phyloP scores from a whole-genome alignment of 2,888 invertebrate species.

The Steinernema scapterisci region DNA sequence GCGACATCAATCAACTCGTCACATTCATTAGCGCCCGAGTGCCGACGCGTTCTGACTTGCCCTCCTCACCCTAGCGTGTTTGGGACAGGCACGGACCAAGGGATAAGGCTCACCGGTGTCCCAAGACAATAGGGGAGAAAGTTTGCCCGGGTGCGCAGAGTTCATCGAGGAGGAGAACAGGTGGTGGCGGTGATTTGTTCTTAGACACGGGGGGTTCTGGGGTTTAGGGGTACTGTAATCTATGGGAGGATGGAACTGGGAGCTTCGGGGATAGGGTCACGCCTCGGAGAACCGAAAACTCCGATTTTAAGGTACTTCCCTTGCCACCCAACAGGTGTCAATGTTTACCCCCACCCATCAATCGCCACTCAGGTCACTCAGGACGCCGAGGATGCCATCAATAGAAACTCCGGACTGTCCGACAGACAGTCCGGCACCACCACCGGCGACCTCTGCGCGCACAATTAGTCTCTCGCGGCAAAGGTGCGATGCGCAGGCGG shows the following conservation, averaged over 20 bases:
- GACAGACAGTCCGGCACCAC: slow-evolving; percentile 8
- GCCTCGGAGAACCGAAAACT: too few relatives aligned
- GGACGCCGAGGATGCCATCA: background rate
- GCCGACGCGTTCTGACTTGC: slow-evolving; percentile 13
- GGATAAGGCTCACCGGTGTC: too few relatives aligned
- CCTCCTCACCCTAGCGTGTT: background rate
- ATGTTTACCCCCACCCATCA: background rate
- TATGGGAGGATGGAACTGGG: too few relatives aligned
- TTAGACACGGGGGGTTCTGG: background rate
- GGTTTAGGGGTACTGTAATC: too few relatives aligned
- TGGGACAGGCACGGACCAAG: background rate
- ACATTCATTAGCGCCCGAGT: slow-evolving; percentile 31
- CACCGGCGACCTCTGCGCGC: background rate
- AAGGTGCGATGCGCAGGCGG: slow-evolving; percentile 22
- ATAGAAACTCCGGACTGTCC: background rate
- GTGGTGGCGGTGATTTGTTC: background rate
- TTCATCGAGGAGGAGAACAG: background rate
- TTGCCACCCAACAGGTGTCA: slow-evolving; percentile 21
- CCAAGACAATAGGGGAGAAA: background rate
- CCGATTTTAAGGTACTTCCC: too few relatives aligned
- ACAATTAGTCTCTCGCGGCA: slow-evolving; percentile 23
- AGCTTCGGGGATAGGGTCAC: too few relatives aligned
- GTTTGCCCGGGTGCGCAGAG: background rate
- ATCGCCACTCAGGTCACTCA: background rate
- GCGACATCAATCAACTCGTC: slow-evolving; percentile 33